Conservation (phyloP, 2,113 vertebrate species). For the Melanerpes aurifrons region DNA sequence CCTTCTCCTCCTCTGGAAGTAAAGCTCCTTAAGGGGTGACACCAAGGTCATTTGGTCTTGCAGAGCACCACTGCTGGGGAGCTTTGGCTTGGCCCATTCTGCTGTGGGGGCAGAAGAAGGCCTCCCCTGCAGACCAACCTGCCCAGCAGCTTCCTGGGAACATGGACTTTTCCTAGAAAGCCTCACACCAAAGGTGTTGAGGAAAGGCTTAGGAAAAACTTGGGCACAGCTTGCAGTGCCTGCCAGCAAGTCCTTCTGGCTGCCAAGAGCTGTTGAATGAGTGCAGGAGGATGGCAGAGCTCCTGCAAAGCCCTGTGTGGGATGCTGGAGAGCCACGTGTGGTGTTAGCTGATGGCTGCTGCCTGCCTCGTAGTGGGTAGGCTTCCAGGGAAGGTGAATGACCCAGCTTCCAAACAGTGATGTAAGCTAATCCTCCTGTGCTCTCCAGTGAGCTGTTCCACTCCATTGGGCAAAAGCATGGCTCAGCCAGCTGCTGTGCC, state of each 20-base stretch:
- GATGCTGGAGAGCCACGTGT: neutral
- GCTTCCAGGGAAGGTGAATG: neutral
- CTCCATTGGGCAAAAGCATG: neutral
- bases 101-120: neutral
- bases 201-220: neutral
- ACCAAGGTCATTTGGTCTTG: neutral
- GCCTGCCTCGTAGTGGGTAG: neutral
- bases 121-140: neutral
- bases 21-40: neutral
- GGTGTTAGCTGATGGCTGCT: neutral
- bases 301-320: fast-evolving
- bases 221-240: neutral
- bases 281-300: neutral
- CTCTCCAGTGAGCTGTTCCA: neutral
- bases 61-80: neutral
- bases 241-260: neutral
- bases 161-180: neutral
- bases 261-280: neutral
- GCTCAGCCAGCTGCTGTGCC: neutral
- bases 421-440: neutral
- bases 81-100: neutral
- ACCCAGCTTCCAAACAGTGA: neutral
- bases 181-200: fast-evolving
- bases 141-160: neutral
- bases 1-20: neutral